These are phyloP conservation scores for Geopemphigus sp. DNA, from an alignment of 1,140 invertebrate species.

Conservation along the genomic window DNA sequence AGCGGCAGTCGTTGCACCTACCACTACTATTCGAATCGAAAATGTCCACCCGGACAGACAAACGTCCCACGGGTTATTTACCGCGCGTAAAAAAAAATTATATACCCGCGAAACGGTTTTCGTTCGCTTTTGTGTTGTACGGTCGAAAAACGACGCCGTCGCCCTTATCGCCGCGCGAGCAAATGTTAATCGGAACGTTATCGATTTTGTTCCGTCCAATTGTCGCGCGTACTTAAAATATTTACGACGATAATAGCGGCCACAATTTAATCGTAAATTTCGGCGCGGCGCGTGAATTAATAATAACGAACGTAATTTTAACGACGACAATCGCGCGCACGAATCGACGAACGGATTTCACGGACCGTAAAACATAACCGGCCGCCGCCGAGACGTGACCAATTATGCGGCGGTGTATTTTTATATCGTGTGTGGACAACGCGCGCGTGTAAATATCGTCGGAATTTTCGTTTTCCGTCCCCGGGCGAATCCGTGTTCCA, in stretches of 20 bases:
- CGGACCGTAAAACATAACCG: too few relatives aligned
- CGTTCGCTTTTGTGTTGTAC: too few relatives aligned
- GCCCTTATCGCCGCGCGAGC: too few relatives aligned
- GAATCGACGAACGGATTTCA: neutral
- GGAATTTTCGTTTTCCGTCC: constrained; percentile 36
- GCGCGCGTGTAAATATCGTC: constrained; percentile 5
- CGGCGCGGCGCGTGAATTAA: too few relatives aligned
- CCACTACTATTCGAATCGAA: too few relatives aligned
- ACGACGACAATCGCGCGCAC: neutral
- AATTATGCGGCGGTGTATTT: constrained; percentile 8
- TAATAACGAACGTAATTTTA: neutral
- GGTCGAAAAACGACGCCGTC: too few relatives aligned
- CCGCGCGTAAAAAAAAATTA: too few relatives aligned
- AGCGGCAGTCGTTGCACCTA: too few relatives aligned
- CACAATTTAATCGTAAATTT: neutral
- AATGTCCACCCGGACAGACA: too few relatives aligned
- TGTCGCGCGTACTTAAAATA: too few relatives aligned
- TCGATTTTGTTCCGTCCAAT: neutral
- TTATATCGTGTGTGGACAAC: constrained; percentile 16
- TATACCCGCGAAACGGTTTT: too few relatives aligned
- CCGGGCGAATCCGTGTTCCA: constrained; percentile 12
- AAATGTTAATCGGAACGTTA: neutral
- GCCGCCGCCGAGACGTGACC: neutral
- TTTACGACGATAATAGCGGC: neutral
- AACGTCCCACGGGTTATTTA: too few relatives aligned